These are phyloP conservation scores for Molossus alvarezi DNA, from an alignment of 2,797 vertebrate species.

Conservation along the genomic window DNA sequence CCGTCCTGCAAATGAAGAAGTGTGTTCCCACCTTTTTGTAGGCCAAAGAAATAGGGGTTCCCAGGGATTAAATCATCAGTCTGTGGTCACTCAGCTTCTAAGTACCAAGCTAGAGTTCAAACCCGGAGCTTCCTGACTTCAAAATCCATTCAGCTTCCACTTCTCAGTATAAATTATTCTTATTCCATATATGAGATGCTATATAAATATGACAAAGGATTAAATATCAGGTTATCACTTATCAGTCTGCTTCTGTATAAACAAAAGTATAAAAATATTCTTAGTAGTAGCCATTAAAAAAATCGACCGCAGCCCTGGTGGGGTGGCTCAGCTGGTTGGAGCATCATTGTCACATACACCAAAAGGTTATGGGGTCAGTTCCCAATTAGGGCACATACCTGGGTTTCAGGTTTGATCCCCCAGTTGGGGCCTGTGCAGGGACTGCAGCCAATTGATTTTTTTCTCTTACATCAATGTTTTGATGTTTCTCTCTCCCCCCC, in stretches of 20 bases:
- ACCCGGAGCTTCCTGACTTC: not conserved
- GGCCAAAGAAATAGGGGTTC: not conserved
- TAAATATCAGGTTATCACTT: not conserved
- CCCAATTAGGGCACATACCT: not conserved
- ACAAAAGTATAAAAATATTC: not conserved
- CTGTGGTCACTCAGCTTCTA: not conserved
- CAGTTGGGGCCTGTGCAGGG: fast-evolving
- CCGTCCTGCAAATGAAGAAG: not conserved
- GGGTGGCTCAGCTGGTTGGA: not conserved
- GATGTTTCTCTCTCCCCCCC: too few species aligned
- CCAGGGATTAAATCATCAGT: not conserved
- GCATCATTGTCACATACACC: not conserved
- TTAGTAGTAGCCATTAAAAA: constrained; percentile 53
- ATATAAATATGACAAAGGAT: not conserved
- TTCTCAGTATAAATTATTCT: not conserved
- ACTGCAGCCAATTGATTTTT: too few species aligned
- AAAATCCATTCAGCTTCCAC: not conserved
- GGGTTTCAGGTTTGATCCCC: not conserved
- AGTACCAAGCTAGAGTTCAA: not conserved
- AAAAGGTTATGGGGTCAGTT: not conserved
- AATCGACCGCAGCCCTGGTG: not conserved
- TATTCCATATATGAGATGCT: not conserved
- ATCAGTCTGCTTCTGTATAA: not conserved
- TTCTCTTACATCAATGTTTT: not conserved
- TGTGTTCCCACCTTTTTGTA: not conserved